Percentiles rank a stretch among this genome's conserved stretches.
Conservation (phyloP, 2,888 invertebrate genomes). For the Cheiracanthium punctorium region DNA sequence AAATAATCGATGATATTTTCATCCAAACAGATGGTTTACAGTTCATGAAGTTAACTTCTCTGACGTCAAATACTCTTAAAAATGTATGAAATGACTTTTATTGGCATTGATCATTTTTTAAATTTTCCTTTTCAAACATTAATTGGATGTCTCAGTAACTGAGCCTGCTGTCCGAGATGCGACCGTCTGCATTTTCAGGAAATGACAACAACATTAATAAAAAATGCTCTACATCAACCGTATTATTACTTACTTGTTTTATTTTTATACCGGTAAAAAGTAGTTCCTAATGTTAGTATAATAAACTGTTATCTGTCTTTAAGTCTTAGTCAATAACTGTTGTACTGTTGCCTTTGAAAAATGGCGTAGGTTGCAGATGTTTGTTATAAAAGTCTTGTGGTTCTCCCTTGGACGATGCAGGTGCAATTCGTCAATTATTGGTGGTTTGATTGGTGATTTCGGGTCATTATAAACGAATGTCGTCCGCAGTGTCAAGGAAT, state of each 20-base stretch:
- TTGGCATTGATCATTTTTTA: no score
- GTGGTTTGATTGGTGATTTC: background rate
- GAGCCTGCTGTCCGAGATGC: no score
- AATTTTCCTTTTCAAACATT: no score
- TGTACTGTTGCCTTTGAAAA: background rate
- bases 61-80: no score
- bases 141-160: no score
- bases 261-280: background rate
- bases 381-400: background rate
- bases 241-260: background rate
- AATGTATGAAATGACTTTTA: no score
- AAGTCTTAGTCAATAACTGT: background rate
- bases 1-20: no score
- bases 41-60: no score
- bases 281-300: background rate
- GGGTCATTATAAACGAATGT: background rate
- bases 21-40: no score
- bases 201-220: no score
- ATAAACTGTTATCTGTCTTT: background rate
- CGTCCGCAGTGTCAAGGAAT: background rate
- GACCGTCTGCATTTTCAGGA: no score
- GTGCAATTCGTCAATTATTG: background rate
- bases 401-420: background rate
- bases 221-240: no score
- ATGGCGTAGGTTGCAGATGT: background rate